Evolutionary conservation across 1,140 invertebrate species (phyloP), one percentile per base, ranked within the genome.

Genomic region (Drosophila lowei): DNA sequence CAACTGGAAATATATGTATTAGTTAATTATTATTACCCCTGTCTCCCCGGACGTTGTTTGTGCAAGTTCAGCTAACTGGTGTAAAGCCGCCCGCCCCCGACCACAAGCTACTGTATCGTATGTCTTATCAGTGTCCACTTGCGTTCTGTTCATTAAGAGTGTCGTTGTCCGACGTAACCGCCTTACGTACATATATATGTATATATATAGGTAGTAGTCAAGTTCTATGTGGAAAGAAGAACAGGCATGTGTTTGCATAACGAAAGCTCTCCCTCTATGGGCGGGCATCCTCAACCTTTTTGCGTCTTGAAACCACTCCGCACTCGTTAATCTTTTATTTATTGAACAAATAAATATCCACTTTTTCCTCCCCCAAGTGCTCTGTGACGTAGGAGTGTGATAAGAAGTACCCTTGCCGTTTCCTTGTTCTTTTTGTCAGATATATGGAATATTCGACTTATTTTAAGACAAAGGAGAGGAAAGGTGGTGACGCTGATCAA

Each of bases 281-380:
- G 5, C 6, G 13, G 25, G 18, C 5, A 30, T 47, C 62, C 58
- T 42, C 46, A 42, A 50, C 15, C 50, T 30, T 53, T 30, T 43
- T 52, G 11, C 47, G 48, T 38, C 49, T 79, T 55, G 9, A 41
- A 63, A 57, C 9, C 30, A 44, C 42, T 23, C 9, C 11, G 23
- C 42, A 48, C 30, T 16, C 7, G 57, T 46, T 56, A 62, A 63
- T 77, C 63, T 73, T 47, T 13, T 66, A 76, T 80, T 80, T 66
- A 67, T 66, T 67, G 44, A 41, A 34, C 42, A 72, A 73, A 85
- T 65, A 79, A 72, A 85, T 65, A 79, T 72, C 38, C 48, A 58
- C 49, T 56, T 46, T 56, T 43, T 38, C 66, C 41, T 44, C 28
- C 4, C 0, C 21, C 21, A 38, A 15, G 11, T 48, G 18, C 47